A percentile compares a stretch with the other conserved stretches of the same genome.
phyloP scores from a whole-genome alignment of 2,888 invertebrate species.

The Ophion slaviceki region DNA sequence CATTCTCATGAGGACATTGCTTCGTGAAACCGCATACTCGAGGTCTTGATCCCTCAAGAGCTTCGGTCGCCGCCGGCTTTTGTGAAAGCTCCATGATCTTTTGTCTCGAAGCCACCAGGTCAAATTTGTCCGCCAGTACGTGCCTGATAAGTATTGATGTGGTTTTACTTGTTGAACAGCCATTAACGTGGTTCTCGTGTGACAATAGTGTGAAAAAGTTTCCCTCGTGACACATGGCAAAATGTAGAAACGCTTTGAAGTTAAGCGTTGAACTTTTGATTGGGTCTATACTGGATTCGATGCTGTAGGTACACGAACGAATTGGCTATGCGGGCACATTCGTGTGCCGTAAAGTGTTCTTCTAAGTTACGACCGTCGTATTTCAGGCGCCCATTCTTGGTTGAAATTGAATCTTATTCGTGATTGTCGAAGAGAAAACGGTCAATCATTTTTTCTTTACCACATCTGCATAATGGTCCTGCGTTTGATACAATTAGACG shows the following conservation, averaged over 20 bases:
- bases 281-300: background rate
- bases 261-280: background rate
- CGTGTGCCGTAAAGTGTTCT: background rate
- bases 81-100: slow-evolving; percentile 25
- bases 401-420: background rate
- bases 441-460: background rate
- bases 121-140: slow-evolving; percentile 62
- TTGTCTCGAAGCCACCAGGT: slow-evolving; percentile 52
- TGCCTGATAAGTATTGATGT: slow-evolving; percentile 56
- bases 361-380: background rate
- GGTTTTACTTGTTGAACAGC: background rate
- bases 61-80: slow-evolving; percentile 22
- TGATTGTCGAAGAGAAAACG: background rate
- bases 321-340: background rate
- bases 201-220: background rate
- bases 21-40: slow-evolving; percentile 53
- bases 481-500: background rate
- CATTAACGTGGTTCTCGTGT: background rate
- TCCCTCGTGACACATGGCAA: background rate
- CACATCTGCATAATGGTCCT: background rate
- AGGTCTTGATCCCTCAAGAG: slow-evolving; percentile 57
- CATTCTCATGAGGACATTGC: slow-evolving; percentile 12
- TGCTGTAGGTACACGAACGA: background rate
- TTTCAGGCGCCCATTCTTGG: background rate
- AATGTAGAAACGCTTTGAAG: background rate